Conservation (phyloP, 2,113 vertebrate species). For the Labrus mixtus region DNA sequence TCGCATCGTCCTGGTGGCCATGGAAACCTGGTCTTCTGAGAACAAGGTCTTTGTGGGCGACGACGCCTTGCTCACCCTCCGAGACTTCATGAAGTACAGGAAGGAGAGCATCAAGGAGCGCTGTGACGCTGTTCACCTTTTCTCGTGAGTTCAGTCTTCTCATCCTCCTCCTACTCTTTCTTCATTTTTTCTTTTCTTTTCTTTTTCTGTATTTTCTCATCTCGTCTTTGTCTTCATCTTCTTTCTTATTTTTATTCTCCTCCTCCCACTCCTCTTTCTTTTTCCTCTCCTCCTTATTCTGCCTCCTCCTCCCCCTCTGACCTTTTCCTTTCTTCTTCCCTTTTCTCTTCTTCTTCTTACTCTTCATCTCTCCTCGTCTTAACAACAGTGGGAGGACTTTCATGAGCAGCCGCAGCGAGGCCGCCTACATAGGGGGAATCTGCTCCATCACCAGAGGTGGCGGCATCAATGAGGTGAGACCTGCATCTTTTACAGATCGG, state of each 20-base stretch:
- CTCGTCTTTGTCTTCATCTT: too few species aligned
- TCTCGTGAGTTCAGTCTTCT: conserved; percentile 87
- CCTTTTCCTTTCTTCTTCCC: neutral
- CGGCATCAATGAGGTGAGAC: conserved; percentile 92
- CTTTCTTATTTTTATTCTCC: too few species aligned
- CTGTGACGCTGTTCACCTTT: conserved; percentile 93
- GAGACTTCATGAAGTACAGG: conserved; percentile 94
- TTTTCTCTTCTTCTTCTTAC: neutral
- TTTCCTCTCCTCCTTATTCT: neutral
- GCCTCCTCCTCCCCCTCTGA: too few species aligned
- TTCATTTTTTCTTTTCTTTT: neutral
- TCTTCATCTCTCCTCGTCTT: conserved; percentile 16
- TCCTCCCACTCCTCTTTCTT: neutral
- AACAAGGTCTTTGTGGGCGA: conserved; percentile 90
- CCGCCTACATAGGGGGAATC: conserved; percentile 93
- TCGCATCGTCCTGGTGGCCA: conserved; percentile 94
- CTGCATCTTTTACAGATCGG: neutral
- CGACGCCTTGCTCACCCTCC: conserved; percentile 91
- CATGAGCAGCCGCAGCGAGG: conserved; percentile 92
- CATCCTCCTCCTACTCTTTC: neutral
- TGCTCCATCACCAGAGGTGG: conserved; percentile 89
- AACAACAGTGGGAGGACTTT: conserved; percentile 91
- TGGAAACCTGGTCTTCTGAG: conserved; percentile 95
- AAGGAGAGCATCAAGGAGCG: conserved; percentile 88
- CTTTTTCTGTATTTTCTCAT: neutral